Conservation (phyloP, 2,113 vertebrate genomes). For the Pandion haliaetus region DNA sequence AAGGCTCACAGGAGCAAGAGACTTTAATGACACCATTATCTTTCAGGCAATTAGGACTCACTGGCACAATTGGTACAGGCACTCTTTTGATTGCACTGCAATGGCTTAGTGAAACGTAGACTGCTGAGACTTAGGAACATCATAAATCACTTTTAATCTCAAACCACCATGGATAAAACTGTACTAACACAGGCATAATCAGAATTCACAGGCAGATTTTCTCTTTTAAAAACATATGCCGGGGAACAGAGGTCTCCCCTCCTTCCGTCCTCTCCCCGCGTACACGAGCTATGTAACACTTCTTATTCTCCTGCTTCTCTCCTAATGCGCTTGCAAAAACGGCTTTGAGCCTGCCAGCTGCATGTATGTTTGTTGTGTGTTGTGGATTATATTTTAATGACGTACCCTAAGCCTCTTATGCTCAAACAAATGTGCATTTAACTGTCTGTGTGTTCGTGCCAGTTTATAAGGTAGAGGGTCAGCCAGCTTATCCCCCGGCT, state of each 20-base stretch:
- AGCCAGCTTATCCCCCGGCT: background rate
- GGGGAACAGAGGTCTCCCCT: background rate
- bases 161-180: background rate
- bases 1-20: slow-evolving; percentile 15
- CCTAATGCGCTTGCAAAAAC: background rate
- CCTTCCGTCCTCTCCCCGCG: background rate
- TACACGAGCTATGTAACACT: fast-evolving
- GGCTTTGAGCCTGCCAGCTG: slow-evolving; percentile 9
- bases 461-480: background rate
- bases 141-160: slow-evolving; percentile 25
- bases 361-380: background rate
- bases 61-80: background rate
- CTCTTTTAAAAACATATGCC: slow-evolving; percentile 2
- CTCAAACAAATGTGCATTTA: background rate
- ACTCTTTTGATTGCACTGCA: background rate
- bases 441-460: background rate
- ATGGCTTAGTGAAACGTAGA: background rate
- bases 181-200: background rate
- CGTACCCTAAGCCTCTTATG: slow-evolving; percentile 37
- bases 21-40: slow-evolving; percentile 61
- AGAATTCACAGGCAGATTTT: background rate
- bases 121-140: background rate
- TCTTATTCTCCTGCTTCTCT: background rate
- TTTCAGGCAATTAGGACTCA: slow-evolving; percentile 27
- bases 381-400: slow-evolving; percentile 50